phyloP scores from a whole-genome alignment of 2,888 invertebrate species.

The Subacronicta megacephala region DNA sequence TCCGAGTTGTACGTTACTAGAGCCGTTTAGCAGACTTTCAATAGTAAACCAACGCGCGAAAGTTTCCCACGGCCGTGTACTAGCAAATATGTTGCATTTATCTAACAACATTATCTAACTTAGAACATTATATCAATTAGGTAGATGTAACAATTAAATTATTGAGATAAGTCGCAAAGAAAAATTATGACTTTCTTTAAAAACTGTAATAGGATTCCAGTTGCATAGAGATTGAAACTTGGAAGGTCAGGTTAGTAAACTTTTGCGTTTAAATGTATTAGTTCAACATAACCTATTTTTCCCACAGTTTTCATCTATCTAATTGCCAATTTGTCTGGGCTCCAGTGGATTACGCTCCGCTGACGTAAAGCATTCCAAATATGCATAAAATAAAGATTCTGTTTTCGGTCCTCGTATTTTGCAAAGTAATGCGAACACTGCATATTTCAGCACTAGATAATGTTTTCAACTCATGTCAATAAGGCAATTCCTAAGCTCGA shows the following conservation, averaged over 20 bases:
- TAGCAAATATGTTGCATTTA: slow-evolving; percentile 54
- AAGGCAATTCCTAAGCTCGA: slow-evolving; percentile 43
- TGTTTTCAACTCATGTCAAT: slow-evolving; percentile 27
- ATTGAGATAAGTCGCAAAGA: slow-evolving; percentile 32
- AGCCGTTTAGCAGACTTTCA: slow-evolving; percentile 57
- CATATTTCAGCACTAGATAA: slow-evolving; percentile 24
- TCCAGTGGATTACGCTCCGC: too few species aligned
- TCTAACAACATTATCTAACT: slow-evolving; percentile 60
- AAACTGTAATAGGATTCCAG: slow-evolving; percentile 8
- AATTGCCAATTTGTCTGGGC: too few species aligned
- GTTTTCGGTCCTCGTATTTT: neutral
- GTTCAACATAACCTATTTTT: neutral
- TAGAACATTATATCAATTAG: slow-evolving; percentile 51
- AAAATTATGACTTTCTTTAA: slow-evolving; percentile 12
- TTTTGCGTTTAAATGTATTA: neutral
- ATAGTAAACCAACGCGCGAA: slow-evolving; percentile 63
- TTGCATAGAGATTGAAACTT: neutral
- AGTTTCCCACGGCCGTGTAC: slow-evolving; percentile 70
- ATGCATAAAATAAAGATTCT: neutral
- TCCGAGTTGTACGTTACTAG: slow-evolving; percentile 48
- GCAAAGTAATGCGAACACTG: slow-evolving; percentile 9
- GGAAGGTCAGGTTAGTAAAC: neutral
- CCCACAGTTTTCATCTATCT: neutral
- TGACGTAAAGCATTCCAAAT: too few species aligned
- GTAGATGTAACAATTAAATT: slow-evolving; percentile 36